Base-by-base conservation (phyloP, 2,888 invertebrate species). In the Syrista parreyssii region DNA sequence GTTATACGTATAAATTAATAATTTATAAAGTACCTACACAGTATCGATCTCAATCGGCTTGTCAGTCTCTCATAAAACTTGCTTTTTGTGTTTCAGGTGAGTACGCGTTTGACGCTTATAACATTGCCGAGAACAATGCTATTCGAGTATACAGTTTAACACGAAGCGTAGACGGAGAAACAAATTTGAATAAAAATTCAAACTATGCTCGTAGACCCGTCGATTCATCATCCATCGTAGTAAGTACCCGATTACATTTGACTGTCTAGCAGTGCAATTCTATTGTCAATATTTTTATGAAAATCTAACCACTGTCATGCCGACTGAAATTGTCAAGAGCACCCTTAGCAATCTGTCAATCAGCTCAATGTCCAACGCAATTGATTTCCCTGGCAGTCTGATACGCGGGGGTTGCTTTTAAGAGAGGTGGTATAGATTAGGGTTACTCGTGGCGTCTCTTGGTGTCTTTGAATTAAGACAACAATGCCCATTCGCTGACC, bases 381-480 rank as follows among this genome's bases (percentile, higher is more conserved):
- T 40, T 9, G 40, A 40, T 23, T 40, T 1, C 2, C 2, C 9
- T 2, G 23, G 2, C 23, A 23, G 23, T 55, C 6, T 2, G 55
- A 55, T 55, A 9, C 2, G 40, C 30, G 33, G 75, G 32, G 23
- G 32, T 12, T 71, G 31, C 31, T 11, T 71, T 71, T 71, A 71
- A 71, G 11, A 33, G 1, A 6, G 71, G 2, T 33, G 71, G 3
- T 15, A 2, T 15, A 33, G 71, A 71, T 55, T 55, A 23, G 23
- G 55, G 55, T 55, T 33, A 71, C 71, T 11, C 3, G 23, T 36
- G 34, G 75, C 36, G 69, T 75, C 75, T 75, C 23, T 23, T 23
- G 23, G 55, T 55, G 55, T 55, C 55, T 75, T 33, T 75, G 68
- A 77, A 77, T 77, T 77, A 75, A 75, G 71, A 74, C 32, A 40